phyloP scores from a whole-genome alignment of 2,113 vertebrate genomes.

The Ovis canadensis region DNA sequence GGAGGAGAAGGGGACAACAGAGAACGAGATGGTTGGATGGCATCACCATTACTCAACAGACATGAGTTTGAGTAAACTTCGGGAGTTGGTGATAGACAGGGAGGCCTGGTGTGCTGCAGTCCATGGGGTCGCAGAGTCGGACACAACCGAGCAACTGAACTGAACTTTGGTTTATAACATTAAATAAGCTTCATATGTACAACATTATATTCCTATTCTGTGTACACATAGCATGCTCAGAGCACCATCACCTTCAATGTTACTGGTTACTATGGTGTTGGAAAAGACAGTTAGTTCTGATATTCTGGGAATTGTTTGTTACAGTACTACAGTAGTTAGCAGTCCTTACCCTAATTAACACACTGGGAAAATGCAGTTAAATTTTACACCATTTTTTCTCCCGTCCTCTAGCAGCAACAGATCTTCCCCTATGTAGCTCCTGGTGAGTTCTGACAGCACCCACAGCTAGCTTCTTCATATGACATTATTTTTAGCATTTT shows the following conservation, averaged over 20 bases:
- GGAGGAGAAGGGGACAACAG: background rate
- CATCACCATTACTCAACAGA: background rate
- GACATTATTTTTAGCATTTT: background rate
- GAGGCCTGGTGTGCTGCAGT: background rate
- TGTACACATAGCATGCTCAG: background rate
- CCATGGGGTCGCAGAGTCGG: background rate
- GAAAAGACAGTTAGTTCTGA: background rate
- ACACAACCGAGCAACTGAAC: background rate
- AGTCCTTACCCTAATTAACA: background rate
- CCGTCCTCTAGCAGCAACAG: no score
- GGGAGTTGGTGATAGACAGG: background rate
- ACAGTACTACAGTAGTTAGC: background rate
- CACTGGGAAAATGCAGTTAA: background rate
- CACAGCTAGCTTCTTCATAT: background rate
- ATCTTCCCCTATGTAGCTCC: background rate
- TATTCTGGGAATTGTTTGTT: background rate
- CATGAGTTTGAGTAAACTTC: background rate
- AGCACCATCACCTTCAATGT: background rate
- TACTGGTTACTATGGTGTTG: background rate
- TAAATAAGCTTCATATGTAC: background rate
- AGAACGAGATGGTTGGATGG: background rate
- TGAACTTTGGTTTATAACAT: background rate
- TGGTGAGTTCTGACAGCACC: background rate
- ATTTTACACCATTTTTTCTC: background rate
- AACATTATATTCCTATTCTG: background rate